Conservation (phyloP, 2,888 invertebrate genomes). For the Melipona bicolor region DNA sequence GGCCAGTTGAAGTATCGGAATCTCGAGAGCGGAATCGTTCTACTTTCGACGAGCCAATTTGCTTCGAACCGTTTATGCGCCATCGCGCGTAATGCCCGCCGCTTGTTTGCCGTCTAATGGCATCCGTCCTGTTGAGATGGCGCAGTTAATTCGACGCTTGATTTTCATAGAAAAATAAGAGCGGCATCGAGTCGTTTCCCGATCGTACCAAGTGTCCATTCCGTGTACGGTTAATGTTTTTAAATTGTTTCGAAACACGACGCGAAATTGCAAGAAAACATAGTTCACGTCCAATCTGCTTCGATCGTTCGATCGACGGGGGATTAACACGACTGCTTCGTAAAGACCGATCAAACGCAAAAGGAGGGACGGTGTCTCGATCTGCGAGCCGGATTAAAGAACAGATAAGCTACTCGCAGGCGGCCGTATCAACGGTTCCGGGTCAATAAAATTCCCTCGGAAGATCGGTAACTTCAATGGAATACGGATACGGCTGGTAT, state of each 20-base stretch:
- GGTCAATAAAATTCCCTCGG: constrained; percentile 49
- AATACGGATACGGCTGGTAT: constrained; percentile 7
- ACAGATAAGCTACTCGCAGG: constrained; percentile 31
- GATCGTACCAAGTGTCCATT: neutral
- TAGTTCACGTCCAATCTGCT: constrained; percentile 17
- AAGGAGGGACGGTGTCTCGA: neutral
- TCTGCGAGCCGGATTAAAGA: neutral
- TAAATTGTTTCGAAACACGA: neutral
- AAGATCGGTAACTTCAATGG: constrained; percentile 39
- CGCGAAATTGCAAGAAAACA: neutral
- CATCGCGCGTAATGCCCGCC: constrained; percentile 31
- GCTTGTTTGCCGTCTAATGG: constrained; percentile 33
- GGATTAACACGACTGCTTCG: neutral
- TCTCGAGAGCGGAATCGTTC: constrained; percentile 22
- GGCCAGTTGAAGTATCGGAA: constrained; percentile 6
- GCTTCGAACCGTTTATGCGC: constrained; percentile 29
- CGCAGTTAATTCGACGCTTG: constrained; percentile 33
- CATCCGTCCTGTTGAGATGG: constrained; percentile 31
- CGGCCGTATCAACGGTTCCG: constrained; percentile 24
- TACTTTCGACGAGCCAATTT: constrained; percentile 22
- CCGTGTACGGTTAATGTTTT: neutral
- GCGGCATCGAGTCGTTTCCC: neutral
- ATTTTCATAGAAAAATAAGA: constrained; percentile 32
- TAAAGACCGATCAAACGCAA: neutral
- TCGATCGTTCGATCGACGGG: neutral